A percentile compares a stretch with the other conserved stretches of the same genome.
These are phyloP conservation scores for Argyresthia albistria DNA, from an alignment of 2,888 invertebrate genomes.

Conservation along the genomic window DNA sequence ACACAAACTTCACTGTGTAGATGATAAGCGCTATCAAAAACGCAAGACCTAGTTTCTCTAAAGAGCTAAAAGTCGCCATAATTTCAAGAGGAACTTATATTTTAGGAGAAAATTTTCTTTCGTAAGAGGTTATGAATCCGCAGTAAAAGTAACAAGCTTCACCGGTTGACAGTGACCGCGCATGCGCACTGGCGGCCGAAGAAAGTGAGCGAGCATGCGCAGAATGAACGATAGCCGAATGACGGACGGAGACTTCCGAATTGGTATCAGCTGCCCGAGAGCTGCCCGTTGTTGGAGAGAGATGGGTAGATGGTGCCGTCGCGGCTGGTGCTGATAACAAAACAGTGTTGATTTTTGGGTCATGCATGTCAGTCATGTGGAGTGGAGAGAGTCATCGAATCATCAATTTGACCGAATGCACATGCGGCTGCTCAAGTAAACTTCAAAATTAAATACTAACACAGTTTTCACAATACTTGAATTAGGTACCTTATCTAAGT, in stretches of 20 bases:
- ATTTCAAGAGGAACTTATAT: conserved; percentile 10
- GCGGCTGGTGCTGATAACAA: not conserved
- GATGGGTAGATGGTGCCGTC: not conserved
- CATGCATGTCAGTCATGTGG: not conserved
- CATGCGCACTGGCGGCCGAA: conserved; percentile 56
- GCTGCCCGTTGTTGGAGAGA: not conserved
- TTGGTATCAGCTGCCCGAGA: not conserved
- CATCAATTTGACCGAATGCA: not conserved
- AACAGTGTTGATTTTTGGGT: not conserved
- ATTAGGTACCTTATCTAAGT: no score
- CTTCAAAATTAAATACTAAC: no score
- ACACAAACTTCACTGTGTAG: conserved; percentile 27
- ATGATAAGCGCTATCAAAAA: conserved; percentile 41
- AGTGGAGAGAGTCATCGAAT: not conserved
- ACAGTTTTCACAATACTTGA: no score
- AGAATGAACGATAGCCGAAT: conserved; percentile 21
- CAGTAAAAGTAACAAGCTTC: conserved; percentile 19
- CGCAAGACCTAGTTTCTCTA: conserved; percentile 63
- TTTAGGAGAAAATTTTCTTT: conserved; percentile 11
- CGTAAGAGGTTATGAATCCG: conserved; percentile 33
- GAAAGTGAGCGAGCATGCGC: conserved; percentile 57
- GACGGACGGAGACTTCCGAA: not conserved
- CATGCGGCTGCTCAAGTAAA: not conserved
- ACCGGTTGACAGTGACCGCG: conserved; percentile 47
- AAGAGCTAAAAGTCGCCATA: conserved; percentile 22